These are phyloP conservation scores for Fulmarus glacialis DNA, from an alignment of 2,113 vertebrate genomes.

Conservation along the genomic window DNA sequence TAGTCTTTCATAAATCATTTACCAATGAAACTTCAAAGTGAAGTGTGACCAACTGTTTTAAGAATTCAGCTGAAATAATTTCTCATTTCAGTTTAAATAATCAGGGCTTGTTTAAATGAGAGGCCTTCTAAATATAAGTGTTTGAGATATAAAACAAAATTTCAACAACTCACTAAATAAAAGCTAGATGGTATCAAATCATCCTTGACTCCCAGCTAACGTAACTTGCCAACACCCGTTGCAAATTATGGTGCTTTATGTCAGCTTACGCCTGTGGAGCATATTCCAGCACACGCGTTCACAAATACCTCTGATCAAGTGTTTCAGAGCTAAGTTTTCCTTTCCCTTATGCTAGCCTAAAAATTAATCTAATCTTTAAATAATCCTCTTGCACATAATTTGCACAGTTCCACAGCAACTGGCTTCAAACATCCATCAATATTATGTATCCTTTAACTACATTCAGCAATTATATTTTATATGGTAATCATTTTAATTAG, in stretches of 20 bases:
- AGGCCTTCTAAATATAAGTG: background rate
- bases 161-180: background rate
- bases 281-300: background rate
- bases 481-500: constrained; percentile 28
- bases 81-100: background rate
- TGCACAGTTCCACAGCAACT: background rate
- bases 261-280: background rate
- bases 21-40: background rate
- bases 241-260: background rate
- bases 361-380: background rate
- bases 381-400: background rate
- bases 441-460: background rate
- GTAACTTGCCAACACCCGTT: background rate
- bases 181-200: background rate
- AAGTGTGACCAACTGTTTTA: background rate
- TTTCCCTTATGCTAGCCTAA: background rate
- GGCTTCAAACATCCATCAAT: constrained; percentile 6
- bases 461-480: background rate
- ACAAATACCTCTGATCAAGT: background rate
- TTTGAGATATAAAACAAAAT: background rate
- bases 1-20: background rate
- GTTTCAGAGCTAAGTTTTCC: background rate
- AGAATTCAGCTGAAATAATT: background rate
- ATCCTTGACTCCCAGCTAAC: background rate
- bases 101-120: background rate